Percentiles rank a stretch among this genome's conserved stretches.
phyloP scores from a whole-genome alignment of 1,140 invertebrate species.

The Leucophenga varia region DNA sequence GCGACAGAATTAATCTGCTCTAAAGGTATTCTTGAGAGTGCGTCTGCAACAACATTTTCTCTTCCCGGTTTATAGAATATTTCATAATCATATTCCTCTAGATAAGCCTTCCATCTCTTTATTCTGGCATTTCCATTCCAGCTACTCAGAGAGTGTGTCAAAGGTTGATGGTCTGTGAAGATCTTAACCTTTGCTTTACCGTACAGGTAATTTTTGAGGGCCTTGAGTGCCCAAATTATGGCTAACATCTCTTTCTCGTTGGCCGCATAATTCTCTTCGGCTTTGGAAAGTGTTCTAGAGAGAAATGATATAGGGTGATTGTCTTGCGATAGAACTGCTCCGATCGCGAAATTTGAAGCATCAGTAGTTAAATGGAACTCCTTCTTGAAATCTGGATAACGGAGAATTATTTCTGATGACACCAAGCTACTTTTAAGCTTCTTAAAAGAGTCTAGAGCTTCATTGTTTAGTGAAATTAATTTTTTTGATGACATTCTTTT shows the following conservation, averaged over 20 bases:
- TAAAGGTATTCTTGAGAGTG: conserved; percentile 1
- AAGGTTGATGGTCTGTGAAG: conserved; percentile 41
- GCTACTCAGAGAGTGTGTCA: conserved; percentile 48
- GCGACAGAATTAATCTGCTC: neutral
- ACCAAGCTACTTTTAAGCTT: conserved; percentile 48
- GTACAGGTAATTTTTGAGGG: conserved; percentile 42
- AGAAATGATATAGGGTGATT: conserved; percentile 46
- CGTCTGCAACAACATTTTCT: conserved; percentile 20
- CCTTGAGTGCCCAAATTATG: conserved; percentile 46
- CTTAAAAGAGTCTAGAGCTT: conserved; percentile 43
- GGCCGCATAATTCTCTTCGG: conserved; percentile 31
- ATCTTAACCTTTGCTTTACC: conserved; percentile 41
- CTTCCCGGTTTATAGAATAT: conserved; percentile 33
- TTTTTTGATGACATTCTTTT: conserved; percentile 4
- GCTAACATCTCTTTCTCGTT: conserved; percentile 34
- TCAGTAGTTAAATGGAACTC: conserved; percentile 38
- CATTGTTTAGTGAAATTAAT: conserved; percentile 2
- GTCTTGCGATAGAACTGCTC: conserved; percentile 29
- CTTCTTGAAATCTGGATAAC: conserved; percentile 41
- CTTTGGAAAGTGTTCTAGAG: conserved; percentile 44
- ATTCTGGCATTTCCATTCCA: conserved; percentile 46
- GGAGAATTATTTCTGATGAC: conserved; percentile 45
- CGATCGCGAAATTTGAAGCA: conserved; percentile 31
- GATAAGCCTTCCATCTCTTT: conserved; percentile 42
- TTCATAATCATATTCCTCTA: conserved; percentile 46